Conservation (phyloP, 30 jellyfish, hydroid and myxozoan species). For the Cassiopea xamachana region DNA sequence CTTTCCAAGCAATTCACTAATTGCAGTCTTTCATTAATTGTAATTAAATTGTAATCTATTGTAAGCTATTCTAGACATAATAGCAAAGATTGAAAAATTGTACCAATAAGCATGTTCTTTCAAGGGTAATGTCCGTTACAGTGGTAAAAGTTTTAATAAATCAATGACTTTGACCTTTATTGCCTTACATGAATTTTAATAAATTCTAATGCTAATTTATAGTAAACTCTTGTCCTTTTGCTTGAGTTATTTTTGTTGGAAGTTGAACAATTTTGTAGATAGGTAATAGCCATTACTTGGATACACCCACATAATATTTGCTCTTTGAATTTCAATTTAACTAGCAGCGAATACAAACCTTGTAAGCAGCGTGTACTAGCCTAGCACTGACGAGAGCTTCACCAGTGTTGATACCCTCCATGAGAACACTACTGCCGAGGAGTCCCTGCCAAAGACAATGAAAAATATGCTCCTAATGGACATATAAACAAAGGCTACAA, state of each 20-base stretch:
- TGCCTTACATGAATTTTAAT: neutral
- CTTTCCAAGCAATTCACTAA: neutral
- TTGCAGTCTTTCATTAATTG: neutral
- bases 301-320: neutral
- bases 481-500: neutral
- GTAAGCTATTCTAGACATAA: neutral
- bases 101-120: neutral
- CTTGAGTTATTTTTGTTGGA: neutral
- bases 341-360: conserved; percentile 56
- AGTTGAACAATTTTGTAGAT: neutral
- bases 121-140: neutral
- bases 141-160: neutral
- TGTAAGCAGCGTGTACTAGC: conserved; percentile 77
- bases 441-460: conserved; percentile 56
- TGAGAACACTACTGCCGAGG: conserved; percentile 89
- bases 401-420: conserved; percentile 98
- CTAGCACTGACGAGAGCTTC: conserved; percentile 95
- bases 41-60: too few species aligned
- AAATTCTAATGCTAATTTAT: neutral
- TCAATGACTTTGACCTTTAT: neutral
- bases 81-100: neutral
- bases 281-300: neutral
- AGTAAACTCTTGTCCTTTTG: neutral
- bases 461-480: neutral
- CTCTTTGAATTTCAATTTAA: neutral